Percentiles rank a stretch among this genome's conserved stretches.
These are phyloP conservation scores for Siniperca knerii DNA, from an alignment of 2,113 vertebrate species.

Conservation along the genomic window DNA sequence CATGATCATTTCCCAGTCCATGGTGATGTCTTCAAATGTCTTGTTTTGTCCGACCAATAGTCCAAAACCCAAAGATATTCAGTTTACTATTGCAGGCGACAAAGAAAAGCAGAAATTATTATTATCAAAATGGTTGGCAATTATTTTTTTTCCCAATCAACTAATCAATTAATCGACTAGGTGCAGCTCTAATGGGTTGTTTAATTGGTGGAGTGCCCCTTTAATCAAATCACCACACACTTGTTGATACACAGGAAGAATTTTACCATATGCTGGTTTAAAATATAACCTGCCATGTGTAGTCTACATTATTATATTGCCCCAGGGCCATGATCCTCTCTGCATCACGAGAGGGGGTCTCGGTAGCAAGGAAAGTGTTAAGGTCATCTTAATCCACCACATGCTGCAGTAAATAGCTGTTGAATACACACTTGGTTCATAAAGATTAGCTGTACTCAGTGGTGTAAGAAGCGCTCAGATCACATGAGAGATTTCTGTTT, in stretches of 20 bases:
- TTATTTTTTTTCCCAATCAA: not conserved
- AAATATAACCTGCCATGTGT: not conserved
- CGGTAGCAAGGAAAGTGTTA: not conserved
- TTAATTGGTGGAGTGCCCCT: not conserved
- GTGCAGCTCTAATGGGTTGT: not conserved
- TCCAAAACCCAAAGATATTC: not conserved
- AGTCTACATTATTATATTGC: not conserved
- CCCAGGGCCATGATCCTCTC: not conserved
- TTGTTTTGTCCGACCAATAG: not conserved
- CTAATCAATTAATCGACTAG: too few species aligned
- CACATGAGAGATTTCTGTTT: not conserved
- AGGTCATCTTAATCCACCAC: slow-evolving; percentile 1
- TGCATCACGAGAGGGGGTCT: not conserved
- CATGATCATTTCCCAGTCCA: not conserved
- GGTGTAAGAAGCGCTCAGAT: not conserved
- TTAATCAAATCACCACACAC: not conserved
- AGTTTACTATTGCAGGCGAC: not conserved
- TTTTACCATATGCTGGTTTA: not conserved
- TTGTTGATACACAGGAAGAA: not conserved
- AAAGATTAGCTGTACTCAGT: not conserved
- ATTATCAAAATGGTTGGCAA: not conserved
- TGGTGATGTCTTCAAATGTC: not conserved
- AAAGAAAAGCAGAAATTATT: not conserved
- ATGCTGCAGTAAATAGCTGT: not conserved
- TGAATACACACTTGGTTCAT: not conserved